phyloP scores from a whole-genome alignment of 2,113 vertebrate genomes.

The Cyanoramphus novaezelandiae region DNA sequence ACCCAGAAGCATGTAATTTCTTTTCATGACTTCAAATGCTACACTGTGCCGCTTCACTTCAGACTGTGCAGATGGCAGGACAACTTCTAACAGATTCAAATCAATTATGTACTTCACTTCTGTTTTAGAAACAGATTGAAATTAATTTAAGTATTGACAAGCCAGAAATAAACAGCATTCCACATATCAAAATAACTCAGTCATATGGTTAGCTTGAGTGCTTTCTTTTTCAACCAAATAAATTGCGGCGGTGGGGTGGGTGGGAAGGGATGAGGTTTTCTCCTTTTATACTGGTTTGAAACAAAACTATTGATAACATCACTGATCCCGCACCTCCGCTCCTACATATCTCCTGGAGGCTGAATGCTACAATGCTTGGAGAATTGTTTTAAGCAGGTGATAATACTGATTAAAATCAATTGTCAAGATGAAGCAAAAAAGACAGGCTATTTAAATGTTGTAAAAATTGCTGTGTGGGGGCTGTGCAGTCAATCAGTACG shows the following conservation, averaged over 20 bases:
- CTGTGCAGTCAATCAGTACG: neutral
- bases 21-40: neutral
- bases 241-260: accelerated
- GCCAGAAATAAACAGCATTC: conserved; percentile 16
- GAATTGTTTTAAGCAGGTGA: neutral
- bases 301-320: neutral
- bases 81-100: neutral
- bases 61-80: conserved; percentile 47
- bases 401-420: conserved; percentile 25
- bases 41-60: neutral
- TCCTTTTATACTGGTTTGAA: neutral
- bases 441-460: neutral
- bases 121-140: conserved; percentile 45
- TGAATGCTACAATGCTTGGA: neutral
- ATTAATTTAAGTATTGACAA: conserved; percentile 49
- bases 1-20: neutral
- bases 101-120: conserved; percentile 6
- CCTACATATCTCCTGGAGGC: neutral
- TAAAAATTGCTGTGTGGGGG: neutral
- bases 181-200: neutral
- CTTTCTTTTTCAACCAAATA: neutral
- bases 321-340: neutral
- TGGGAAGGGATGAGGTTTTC: neutral
- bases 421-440: conserved; percentile 1
- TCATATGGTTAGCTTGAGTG: neutral